phyloP scores from a whole-genome alignment of 1,140 invertebrate genomes.

The Sycophila sp. region DNA sequence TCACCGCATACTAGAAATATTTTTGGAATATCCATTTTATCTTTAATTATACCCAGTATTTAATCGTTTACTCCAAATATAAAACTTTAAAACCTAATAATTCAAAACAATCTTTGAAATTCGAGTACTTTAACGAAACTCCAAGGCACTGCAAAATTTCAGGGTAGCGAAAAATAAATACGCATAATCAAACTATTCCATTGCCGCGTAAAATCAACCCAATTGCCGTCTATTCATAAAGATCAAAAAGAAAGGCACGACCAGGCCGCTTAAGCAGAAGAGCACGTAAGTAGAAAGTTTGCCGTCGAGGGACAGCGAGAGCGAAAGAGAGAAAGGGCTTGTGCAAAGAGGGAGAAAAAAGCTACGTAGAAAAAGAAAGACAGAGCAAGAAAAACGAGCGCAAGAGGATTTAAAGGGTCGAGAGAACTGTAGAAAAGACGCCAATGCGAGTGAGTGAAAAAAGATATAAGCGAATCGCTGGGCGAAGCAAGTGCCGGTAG shows the following conservation, averaged over 20 bases:
- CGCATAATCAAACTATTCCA: neutral
- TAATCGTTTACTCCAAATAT: too few species aligned
- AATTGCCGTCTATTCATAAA: constrained; percentile 18
- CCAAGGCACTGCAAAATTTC: too few species aligned
- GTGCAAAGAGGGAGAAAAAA: neutral
- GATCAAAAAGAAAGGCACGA: constrained; percentile 10
- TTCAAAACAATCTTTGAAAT: too few species aligned
- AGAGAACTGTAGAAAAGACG: too few species aligned
- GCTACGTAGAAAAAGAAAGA: neutral
- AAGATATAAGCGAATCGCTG: constrained; percentile 19
- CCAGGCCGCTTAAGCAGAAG: constrained; percentile 15
- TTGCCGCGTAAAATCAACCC: neutral
- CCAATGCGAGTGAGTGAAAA: neutral
- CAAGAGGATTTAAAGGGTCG: constrained; percentile 2
- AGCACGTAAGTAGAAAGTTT: constrained; percentile 29
- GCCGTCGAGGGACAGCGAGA: neutral
- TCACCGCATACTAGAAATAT: too few species aligned
- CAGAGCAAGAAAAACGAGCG: constrained; percentile 4
- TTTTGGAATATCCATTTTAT: too few species aligned
- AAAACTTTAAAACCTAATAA: too few species aligned
- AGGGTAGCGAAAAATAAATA: neutral
- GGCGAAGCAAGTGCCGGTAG: neutral
- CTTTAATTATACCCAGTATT: too few species aligned
- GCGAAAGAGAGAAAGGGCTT: neutral
- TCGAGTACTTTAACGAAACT: too few species aligned